Conservation (phyloP, 2,888 invertebrate species). For the Metopia argyrocephala region DNA sequence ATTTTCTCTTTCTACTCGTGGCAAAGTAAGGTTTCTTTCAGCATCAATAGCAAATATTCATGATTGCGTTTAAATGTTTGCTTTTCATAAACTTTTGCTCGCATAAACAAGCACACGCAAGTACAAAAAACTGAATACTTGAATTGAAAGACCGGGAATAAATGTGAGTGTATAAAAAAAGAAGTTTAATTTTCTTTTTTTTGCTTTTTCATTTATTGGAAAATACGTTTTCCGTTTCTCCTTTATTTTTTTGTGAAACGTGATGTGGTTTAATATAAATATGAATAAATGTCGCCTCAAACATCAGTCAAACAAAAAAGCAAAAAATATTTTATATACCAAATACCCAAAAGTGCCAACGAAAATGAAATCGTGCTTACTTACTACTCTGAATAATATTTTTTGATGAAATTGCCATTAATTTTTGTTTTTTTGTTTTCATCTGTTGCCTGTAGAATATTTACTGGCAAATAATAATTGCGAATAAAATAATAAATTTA, state of each 20-base stretch:
- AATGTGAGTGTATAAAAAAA: too few relatives aligned
- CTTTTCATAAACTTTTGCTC: not conserved
- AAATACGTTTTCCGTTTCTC: conserved; percentile 69
- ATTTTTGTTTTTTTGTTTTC: not conserved
- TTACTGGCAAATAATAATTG: too few relatives aligned
- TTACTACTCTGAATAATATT: not conserved
- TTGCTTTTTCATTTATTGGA: conserved; percentile 64
- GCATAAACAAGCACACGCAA: too few relatives aligned
- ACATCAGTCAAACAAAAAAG: not conserved
- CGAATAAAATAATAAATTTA: too few relatives aligned
- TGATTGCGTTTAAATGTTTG: conserved; percentile 18
- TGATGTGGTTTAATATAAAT: conserved; percentile 63
- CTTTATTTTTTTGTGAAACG: conserved; percentile 63
- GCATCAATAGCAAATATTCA: conserved; percentile 37
- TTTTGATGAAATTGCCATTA: conserved; percentile 36
- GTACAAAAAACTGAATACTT: too few relatives aligned
- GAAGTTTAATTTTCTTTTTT: not conserved
- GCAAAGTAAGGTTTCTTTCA: too few relatives aligned
- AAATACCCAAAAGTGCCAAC: conserved; percentile 27
- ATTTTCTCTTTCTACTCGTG: too few relatives aligned
- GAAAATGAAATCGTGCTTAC: conserved; percentile 34
- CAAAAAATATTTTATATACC: conserved; percentile 1
- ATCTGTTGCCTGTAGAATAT: not conserved
- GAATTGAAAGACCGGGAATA: too few relatives aligned
- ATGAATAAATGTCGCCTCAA: too few relatives aligned